Percentiles rank a stretch among this genome's conserved stretches.
phyloP scores from a whole-genome alignment of 2,113 vertebrate species.

The Eublepharis macularius region DNA sequence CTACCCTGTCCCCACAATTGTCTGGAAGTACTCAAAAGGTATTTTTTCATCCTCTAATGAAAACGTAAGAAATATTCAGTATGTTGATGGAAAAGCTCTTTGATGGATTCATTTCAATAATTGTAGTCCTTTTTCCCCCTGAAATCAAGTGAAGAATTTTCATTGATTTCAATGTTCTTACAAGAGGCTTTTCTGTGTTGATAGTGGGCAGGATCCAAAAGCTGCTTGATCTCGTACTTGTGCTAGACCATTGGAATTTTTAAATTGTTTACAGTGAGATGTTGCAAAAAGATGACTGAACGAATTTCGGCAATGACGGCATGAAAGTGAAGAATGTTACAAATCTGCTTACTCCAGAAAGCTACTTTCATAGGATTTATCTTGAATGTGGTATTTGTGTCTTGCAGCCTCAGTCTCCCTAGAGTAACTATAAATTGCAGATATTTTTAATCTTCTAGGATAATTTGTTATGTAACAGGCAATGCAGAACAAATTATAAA shows the following conservation, averaged over 20 bases:
- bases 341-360: no score
- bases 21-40: constrained; percentile 99
- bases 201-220: neutral
- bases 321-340: neutral
- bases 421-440: no score
- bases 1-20: constrained; percentile 95
- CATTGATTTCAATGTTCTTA: neutral
- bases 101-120: neutral
- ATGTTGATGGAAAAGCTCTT: neutral
- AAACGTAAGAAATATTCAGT: neutral
- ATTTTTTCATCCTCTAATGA: constrained; percentile 18
- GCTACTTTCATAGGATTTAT: no score
- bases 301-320: neutral
- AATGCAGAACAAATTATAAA: neutral
- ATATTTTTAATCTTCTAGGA: no score
- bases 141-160: neutral
- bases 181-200: neutral
- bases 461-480: no score
- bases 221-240: neutral
- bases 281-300: neutral
- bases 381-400: no score
- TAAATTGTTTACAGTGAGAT: neutral
- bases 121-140: neutral
- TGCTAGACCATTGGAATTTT: neutral
- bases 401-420: no score